A percentile compares a stretch with the other conserved stretches of the same genome.
Evolutionary conservation across 2,797 vertebrate genomes (phyloP).

Genomic region (Sciurus carolinensis): DNA sequence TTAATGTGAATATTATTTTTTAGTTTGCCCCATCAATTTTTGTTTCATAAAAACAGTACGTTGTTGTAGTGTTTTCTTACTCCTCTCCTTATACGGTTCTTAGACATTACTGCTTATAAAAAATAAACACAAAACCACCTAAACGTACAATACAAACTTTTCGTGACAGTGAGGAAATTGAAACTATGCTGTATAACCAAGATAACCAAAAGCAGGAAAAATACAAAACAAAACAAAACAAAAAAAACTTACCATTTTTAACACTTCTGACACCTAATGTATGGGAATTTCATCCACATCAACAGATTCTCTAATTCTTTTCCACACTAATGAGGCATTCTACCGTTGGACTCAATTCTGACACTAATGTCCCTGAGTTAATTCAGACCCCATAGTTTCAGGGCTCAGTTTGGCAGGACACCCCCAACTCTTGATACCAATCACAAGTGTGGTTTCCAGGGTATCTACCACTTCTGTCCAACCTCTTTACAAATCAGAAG

Average conservation of each 20-base stretch:
- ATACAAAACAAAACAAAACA: background rate
- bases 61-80: background rate
- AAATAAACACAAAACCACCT: background rate
- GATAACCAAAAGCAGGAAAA: background rate
- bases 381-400: background rate
- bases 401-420: too few relatives aligned
- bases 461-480: background rate
- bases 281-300: background rate
- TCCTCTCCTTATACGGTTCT: background rate
- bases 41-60: background rate
- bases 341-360: background rate
- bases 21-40: slow-evolving; percentile 16
- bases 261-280: background rate
- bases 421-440: background rate
- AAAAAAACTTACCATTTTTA: background rate
- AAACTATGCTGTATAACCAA: background rate
- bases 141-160: background rate
- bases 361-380: background rate
- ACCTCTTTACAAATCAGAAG: background rate
- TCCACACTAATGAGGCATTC: too few relatives aligned
- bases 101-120: background rate
- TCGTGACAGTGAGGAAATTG: background rate
- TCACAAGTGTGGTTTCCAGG: background rate
- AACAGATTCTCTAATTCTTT: background rate
- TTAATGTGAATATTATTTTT: slow-evolving; percentile 6